Evolutionary conservation across 1,140 invertebrate genomes (phyloP), one percentile per base, ranked within the genome.

Genomic region (Aphidius gifuensis): DNA sequence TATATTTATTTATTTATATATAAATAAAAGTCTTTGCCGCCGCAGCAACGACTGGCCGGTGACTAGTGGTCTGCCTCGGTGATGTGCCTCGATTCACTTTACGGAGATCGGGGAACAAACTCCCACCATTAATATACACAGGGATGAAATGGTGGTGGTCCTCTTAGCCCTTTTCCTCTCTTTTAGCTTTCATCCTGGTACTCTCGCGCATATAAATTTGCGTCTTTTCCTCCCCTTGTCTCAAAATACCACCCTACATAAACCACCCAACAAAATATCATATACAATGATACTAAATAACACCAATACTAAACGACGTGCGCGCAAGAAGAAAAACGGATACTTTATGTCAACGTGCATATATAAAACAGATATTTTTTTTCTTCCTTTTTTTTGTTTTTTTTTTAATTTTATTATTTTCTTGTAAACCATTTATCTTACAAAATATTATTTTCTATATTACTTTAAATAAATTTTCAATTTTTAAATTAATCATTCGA

Each of bases 11-110:
- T 16, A 16, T 16, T 16, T 16, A 16, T 32, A 3, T 32, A 32
- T 32, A 32, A 32, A 32, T 32, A 32, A 59, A 23, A 40, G 40
- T 48, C 40, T 40, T 42, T 58, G 51, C 54, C 55, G 55, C 39
- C 45, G 44, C 9, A 58, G 16, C 57, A 38, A 62, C 55, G 54
- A 62, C 61, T 62, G 61, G 47, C 55, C 54, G 61, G 55, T 48
- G 53, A 47, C 58, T 59, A 43, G 47, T 21, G 42, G 47, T 54
- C 53, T 46, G 48, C 23, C 23, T 32, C 23, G 23, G 4, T 32
- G 23, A 32, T 43, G 39, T 42, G 21, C 61, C 53, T 55, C 53
- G 53, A 42, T 55, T 43, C 40, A 38, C n/a, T 42, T 40, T 1
- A 32, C 4, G 23, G 4, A 32, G 23, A 39, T 55, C 40, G 40